Conservation (phyloP, 2,113 vertebrate genomes). For the Sinosuthora webbiana region DNA sequence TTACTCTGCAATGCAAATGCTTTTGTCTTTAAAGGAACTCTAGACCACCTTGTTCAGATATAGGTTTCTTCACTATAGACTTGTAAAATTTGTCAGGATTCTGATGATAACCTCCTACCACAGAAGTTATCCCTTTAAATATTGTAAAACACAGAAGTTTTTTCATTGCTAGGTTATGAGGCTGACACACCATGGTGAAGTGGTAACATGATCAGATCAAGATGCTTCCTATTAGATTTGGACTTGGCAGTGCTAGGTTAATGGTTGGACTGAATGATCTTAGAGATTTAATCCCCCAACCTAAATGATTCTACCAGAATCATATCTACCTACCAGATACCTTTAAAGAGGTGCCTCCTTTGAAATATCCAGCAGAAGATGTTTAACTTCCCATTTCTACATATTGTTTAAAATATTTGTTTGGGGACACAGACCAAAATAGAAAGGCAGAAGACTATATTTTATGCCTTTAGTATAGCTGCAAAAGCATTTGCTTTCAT, state of each 20-base stretch:
- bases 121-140: not conserved
- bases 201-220: not conserved
- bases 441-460: not conserved
- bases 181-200: fast-evolving
- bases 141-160: not conserved
- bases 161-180: not conserved
- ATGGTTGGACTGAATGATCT: not conserved
- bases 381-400: not conserved
- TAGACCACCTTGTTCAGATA: not conserved
- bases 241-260: not conserved
- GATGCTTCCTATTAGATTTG: not conserved
- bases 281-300: not conserved
- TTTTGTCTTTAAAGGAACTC: not conserved
- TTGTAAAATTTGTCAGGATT: not conserved
- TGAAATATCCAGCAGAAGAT: not conserved
- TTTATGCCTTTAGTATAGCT: not conserved
- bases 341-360: not conserved
- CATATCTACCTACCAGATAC: too few relatives aligned
- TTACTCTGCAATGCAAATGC: not conserved
- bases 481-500: not conserved
- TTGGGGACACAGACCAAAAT: not conserved
- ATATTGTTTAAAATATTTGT: not conserved
- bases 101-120: not conserved
- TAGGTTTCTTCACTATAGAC: not conserved
- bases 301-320: not conserved